Evolutionary conservation across 2,113 vertebrate genomes (phyloP), one percentile per base, ranked within the genome.

Genomic region (Eonycteris spelaea): DNA sequence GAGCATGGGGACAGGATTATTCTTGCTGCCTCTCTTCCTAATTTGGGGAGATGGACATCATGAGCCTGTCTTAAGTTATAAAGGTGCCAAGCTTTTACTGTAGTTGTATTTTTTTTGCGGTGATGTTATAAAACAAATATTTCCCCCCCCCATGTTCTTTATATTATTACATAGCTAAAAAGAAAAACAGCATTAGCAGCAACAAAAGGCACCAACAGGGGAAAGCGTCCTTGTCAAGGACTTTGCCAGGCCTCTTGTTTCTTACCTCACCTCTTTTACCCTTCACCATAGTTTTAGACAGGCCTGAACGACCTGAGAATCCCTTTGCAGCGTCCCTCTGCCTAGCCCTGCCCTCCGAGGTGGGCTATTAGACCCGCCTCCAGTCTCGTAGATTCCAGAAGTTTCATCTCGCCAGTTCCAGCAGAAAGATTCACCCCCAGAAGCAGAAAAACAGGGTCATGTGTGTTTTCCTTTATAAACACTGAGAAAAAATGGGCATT

Each of bases 401-500:
- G 15, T 45, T 79, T 86, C 70, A 57, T 51, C 55, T 43, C 24
- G 4, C 5, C 22, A n/a, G 45, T 28, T 30, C 24, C 53, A 61
- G 33, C 59, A 79, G 63, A 92, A 83, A 55, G 21, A 2, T 65
- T 6, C n/a, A 21, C 33, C 18, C 5, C 5, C 7, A 10, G 89
- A 61, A 68, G 5, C 43, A 73, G 53, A 53, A 14, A 92, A 92
- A 79, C 16, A 38, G 33, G n/a, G 19, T 33, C 55, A 33, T 7
- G 7, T 40, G 10, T 78, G 18, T 89, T 93, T 93, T 51, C 10
- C 35, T 73, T 92, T 87, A 1, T 80, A 74, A 92, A 96, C 75
- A 63, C 22, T 86, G 51, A 85, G 22, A 38, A 88, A 88, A 83
- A 79, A 18, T 40, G 22, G 38, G 33, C 38, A 45, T 48, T 67